phyloP scores from a whole-genome alignment of 2,797 vertebrate genomes.

The Clarias laeviceps region DNA sequence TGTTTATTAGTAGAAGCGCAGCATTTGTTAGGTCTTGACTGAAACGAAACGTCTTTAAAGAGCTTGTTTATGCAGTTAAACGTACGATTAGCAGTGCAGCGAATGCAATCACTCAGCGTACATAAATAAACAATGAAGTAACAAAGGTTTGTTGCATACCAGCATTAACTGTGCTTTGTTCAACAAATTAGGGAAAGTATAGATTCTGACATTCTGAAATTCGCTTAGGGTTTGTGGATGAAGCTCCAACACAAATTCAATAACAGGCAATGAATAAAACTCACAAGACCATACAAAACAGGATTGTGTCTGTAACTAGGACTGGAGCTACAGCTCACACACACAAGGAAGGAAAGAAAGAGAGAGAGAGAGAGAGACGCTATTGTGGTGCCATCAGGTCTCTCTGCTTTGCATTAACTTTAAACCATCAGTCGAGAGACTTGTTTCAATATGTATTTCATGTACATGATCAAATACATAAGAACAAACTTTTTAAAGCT shows the following conservation, averaged over 20 bases:
- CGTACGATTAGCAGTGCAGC: slow-evolving; percentile 66
- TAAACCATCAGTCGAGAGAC: slow-evolving; percentile 44
- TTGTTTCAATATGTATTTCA: neutral
- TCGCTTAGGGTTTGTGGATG: slow-evolving; percentile 46
- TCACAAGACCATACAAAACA: slow-evolving; percentile 2
- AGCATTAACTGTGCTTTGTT: slow-evolving; percentile 65
- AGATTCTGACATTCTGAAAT: slow-evolving; percentile 69
- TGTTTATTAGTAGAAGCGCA: slow-evolving; percentile 76
- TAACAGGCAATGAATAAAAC: slow-evolving; percentile 9
- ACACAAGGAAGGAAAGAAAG: neutral
- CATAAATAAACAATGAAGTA: slow-evolving; percentile 74
- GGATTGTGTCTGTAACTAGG: neutral
- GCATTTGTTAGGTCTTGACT: slow-evolving; percentile 75
- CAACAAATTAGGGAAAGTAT: slow-evolving; percentile 63
- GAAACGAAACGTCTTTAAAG: slow-evolving; percentile 78
- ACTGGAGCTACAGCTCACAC: slow-evolving; percentile 6
- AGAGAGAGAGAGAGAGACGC: slow-evolving; percentile 3
- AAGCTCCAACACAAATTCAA: neutral
- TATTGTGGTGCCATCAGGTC: slow-evolving; percentile 43
- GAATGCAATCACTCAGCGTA: slow-evolving; percentile 72
- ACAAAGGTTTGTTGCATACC: slow-evolving; percentile 58
- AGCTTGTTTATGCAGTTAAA: slow-evolving; percentile 72
- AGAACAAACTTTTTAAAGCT: neutral
- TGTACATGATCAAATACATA: neutral
- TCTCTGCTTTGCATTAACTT: slow-evolving; percentile 68